These are phyloP conservation scores for Eueremaeus valkanovi DNA, from an alignment of 2,888 invertebrate genomes.

Conservation along the genomic window DNA sequence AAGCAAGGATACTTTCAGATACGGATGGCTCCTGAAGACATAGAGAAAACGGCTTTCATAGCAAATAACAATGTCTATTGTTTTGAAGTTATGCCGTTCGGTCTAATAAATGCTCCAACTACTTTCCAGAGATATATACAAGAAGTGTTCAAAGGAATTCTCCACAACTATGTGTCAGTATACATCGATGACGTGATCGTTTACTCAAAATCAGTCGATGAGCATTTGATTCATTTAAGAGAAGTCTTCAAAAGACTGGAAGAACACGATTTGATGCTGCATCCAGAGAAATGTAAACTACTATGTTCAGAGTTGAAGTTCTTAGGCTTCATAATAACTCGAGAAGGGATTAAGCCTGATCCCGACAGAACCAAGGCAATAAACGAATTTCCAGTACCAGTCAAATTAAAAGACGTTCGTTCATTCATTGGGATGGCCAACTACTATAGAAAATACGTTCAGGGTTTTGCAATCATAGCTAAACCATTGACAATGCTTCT, in stretches of 20 bases:
- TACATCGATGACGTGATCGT: conserved; percentile 40
- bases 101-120: conserved; percentile 48
- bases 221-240: conserved; percentile 12
- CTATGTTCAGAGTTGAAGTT: conserved; percentile 12
- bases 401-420: neutral
- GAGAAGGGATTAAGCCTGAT: conserved; percentile 3
- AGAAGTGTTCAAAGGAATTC: conserved; percentile 40
- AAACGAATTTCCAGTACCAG: conserved; percentile 30
- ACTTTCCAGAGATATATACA: conserved; percentile 48
- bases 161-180: conserved; percentile 32
- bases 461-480: conserved; percentile 32
- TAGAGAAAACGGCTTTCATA: conserved; percentile 48
- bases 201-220: neutral
- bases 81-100: conserved; percentile 48
- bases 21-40: conserved; percentile 38
- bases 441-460: conserved; percentile 37
- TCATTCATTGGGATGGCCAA: conserved; percentile 32
- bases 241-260: conserved; percentile 26
- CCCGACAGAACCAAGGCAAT: neutral
- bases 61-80: conserved; percentile 46
- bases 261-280: neutral
- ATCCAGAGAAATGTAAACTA: conserved; percentile 33
- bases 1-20: conserved; percentile 35
- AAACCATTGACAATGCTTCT: conserved; percentile 5
- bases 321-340: conserved; percentile 26